Conservation (phyloP, 2,888 invertebrate genomes). For the Mesoligia furuncula region DNA sequence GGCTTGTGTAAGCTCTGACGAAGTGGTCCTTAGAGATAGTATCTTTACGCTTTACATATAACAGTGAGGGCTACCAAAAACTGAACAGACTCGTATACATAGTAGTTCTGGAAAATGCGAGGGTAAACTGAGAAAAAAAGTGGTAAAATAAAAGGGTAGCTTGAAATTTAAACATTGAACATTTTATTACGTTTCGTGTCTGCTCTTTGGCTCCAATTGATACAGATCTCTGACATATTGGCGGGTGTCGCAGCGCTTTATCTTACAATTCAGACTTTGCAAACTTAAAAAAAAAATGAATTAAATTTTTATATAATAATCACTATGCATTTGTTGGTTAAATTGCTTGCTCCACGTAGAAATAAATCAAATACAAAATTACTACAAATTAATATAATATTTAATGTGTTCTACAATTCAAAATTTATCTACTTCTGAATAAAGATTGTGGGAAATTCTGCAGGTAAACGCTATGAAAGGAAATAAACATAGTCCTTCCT, state of each 20-base stretch:
- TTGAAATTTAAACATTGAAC: constrained; percentile 33
- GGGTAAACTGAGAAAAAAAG: background rate
- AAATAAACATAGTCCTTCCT: constrained; percentile 20
- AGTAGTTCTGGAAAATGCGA: background rate
- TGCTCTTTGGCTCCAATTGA: constrained; percentile 22
- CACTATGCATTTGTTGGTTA: background rate
- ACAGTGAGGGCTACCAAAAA: constrained; percentile 1
- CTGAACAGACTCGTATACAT: background rate
- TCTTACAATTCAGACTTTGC: constrained; percentile 4
- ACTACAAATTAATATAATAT: background rate
- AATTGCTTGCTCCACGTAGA: background rate
- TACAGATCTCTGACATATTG: constrained; percentile 36
- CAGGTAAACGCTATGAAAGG: background rate
- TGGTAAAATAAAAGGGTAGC: constrained; percentile 22
- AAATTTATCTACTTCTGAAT: background rate
- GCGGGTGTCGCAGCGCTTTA: constrained; percentile 28
- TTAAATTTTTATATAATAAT: background rate
- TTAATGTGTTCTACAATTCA: background rate
- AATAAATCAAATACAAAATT: background rate
- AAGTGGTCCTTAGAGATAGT: constrained; percentile 41
- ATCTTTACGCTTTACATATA: constrained; percentile 12
- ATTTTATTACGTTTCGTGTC: constrained; percentile 45
- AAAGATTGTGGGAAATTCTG: background rate
- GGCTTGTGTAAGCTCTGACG: constrained; percentile 26
- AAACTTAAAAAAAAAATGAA: background rate